These are phyloP conservation scores for Zeugodacus cucurbitae DNA, from an alignment of 1,140 invertebrate species.

Conservation along the genomic window DNA sequence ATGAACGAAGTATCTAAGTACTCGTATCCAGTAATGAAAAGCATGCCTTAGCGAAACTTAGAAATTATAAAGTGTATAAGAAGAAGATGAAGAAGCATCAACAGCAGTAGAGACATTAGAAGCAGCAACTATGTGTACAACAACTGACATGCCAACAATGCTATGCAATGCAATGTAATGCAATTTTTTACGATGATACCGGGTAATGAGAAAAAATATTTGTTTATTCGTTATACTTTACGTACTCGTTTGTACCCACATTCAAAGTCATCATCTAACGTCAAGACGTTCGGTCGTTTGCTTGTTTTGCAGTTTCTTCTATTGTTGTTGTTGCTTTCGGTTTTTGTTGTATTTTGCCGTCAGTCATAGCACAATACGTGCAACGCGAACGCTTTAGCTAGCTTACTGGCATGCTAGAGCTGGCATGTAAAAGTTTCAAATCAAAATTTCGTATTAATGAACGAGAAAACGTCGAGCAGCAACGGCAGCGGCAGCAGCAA, in stretches of 20 bases:
- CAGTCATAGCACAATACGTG: slow-evolving; percentile 5
- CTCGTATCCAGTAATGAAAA: not conserved
- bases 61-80: not conserved
- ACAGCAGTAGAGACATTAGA: not conserved
- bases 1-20: not conserved
- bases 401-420: not conserved
- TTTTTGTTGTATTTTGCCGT: not conserved
- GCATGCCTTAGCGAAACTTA: not conserved
- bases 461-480: not conserved
- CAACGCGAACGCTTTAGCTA: not conserved
- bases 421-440: slow-evolving; percentile 31
- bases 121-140: not conserved
- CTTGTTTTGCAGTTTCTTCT: not conserved
- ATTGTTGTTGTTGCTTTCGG: not conserved
- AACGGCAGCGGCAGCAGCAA: not conserved
- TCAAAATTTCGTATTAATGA: slow-evolving; percentile 36
- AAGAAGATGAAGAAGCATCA: not conserved
- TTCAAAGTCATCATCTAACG: slow-evolving; percentile 22
- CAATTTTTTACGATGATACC: not conserved
- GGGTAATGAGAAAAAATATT: slow-evolving; percentile 17
- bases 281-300: slow-evolving; percentile 10
- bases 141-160: not conserved
- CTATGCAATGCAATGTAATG: not conserved
- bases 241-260: slow-evolving; percentile 24
- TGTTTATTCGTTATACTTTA: not conserved